These are phyloP conservation scores for Myotis vivesi DNA, from an alignment of 2,797 vertebrate species.

Conservation along the genomic window DNA sequence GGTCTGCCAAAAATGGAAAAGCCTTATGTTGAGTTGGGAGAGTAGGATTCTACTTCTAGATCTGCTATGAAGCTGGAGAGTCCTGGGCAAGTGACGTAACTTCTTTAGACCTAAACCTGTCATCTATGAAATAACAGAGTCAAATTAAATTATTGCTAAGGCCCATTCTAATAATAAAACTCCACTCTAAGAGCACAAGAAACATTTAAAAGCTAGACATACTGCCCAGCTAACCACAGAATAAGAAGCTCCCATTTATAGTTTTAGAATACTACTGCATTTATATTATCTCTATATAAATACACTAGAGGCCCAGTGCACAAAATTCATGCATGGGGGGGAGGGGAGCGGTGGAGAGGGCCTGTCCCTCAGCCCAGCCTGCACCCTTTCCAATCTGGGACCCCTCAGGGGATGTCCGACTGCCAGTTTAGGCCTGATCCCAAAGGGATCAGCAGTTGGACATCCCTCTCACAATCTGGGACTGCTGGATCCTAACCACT, in stretches of 20 bases:
- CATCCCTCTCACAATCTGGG: too few relatives aligned
- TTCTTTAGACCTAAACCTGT: background rate
- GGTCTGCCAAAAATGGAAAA: background rate
- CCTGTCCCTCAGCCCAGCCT: too few relatives aligned
- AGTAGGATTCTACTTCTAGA: background rate
- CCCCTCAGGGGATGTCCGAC: too few relatives aligned
- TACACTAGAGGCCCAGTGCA: background rate
- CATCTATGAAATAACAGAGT: background rate
- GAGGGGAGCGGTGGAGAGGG: too few relatives aligned
- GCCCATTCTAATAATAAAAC: background rate
- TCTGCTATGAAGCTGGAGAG: background rate
- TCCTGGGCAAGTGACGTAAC: background rate
- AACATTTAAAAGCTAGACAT: constrained; percentile 37
- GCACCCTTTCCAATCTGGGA: too few relatives aligned
- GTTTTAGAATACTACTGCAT: constrained; percentile 8
- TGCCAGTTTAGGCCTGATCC: too few relatives aligned
- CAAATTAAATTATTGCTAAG: background rate
- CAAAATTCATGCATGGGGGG: too few relatives aligned
- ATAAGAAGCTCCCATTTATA: background rate
- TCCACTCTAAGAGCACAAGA: constrained; percentile 30
- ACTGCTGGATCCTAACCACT: too few relatives aligned
- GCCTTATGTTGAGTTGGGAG: background rate
- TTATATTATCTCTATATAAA: background rate
- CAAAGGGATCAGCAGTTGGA: too few relatives aligned
- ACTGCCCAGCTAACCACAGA: background rate